Percentiles rank a stretch among this genome's conserved stretches.
Evolutionary conservation across 2,888 invertebrate species (phyloP).

Genomic region (Meliscaeva auricollis): DNA sequence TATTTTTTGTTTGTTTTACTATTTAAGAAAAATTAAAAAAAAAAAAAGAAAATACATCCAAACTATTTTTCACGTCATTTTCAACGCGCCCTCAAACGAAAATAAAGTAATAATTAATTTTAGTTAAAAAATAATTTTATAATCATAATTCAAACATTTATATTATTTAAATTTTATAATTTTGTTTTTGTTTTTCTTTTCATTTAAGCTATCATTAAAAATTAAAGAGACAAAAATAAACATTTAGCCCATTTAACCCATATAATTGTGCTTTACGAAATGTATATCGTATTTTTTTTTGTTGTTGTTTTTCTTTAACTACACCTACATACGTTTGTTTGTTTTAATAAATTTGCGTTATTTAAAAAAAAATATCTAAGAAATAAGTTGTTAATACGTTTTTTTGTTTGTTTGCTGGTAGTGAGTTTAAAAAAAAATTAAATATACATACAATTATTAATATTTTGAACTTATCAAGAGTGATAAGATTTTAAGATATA

Average conservation of each 20-base stretch:
- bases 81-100: not conserved
- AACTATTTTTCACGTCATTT: constrained; percentile 48
- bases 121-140: constrained; percentile 12
- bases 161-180: not conserved
- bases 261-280: constrained; percentile 71
- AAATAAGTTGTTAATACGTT: constrained; percentile 46
- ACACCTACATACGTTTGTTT: constrained; percentile 40
- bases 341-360: constrained; percentile 19
- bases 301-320: too few relatives aligned
- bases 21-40: constrained; percentile 28
- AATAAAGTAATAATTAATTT: not conserved
- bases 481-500: constrained; percentile 41
- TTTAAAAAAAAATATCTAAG: constrained; percentile 18
- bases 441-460: constrained; percentile 30
- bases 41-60: constrained; percentile 43
- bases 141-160: constrained; percentile 54
- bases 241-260: constrained; percentile 41
- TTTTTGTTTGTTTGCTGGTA: constrained; percentile 36
- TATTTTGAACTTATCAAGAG: constrained; percentile 59
- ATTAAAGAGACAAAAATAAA: constrained; percentile 31
- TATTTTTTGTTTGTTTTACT: constrained; percentile 2
- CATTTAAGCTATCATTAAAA: constrained; percentile 26
- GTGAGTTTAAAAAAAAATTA: constrained; percentile 23
- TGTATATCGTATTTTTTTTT: constrained; percentile 62
- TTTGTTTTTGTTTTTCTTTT: not conserved